Evolutionary conservation across 2,113 vertebrate species (phyloP), one percentile per base, ranked within the genome.

Genomic region (Halcyon malimbica): DNA sequence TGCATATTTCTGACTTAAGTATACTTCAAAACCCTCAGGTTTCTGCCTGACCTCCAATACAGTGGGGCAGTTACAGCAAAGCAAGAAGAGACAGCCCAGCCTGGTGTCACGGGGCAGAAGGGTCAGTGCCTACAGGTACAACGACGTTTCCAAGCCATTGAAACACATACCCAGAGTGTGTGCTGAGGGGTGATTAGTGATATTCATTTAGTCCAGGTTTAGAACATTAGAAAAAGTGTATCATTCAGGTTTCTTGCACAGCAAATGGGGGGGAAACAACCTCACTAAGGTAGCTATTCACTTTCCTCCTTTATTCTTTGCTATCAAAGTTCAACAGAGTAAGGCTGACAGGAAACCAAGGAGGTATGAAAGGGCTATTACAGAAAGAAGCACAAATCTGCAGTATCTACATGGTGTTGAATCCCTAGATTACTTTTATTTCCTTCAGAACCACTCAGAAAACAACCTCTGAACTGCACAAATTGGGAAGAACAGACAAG

Each of bases 101-200:
- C 33, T 44, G 4, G 44, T 1, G 10, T 1, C 64, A 17, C 0
- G 24, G 17, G 28, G 21, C 62, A 68, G 67, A 24, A 28, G 14
- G 12, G 4, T 9, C 0, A 0, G 39, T 8, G 59, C 29, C 42
- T 16, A 6, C 17, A 79, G 17, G 5, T 4, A 26, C n/a, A 13
- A 31, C 0, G 1, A 8, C 4, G 13, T 44, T n/a, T 82, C 73
- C 41, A 67, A 35, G 56, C 8, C 37, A 63, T 3, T 5, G 18
- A 74, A 53, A 91, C 7, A 6, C 13, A 29, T 5, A 46, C 4
- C 39, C 41, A 35, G 35, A 46, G 24, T 2, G 25, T 24, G 15
- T 2, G 23, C 11, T 50, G 44, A 3, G 10, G 8, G 11, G 14
- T 28, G 4, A 33, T 11, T 18, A 4, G n/a, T 1, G 48, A 56